phyloP scores from a whole-genome alignment of 53 echinoderm and acorn worm genomes.

The Crossaster papposus region DNA sequence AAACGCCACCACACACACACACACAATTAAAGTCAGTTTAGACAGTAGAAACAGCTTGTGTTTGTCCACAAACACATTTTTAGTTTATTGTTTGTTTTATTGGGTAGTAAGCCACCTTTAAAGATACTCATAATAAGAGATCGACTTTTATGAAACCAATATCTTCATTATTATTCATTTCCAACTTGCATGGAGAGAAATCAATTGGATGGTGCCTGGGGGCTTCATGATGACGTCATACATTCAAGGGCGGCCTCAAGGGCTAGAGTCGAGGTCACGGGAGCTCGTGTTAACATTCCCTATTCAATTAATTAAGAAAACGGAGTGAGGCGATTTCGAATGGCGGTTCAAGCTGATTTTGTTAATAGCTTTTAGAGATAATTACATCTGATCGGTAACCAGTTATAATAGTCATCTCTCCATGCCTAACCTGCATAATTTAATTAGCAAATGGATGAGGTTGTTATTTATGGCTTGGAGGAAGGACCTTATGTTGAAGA shows the following conservation, averaged over 20 bases:
- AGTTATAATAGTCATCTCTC: neutral
- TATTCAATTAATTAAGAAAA: neutral
- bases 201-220: neutral
- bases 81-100: too few relatives aligned
- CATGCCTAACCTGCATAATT: neutral
- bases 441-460: neutral
- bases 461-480: neutral
- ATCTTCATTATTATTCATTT: neutral
- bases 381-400: neutral
- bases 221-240: neutral
- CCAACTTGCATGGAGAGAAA: neutral
- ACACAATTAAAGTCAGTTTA: too few relatives aligned
- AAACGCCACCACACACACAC: too few relatives aligned
- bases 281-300: neutral
- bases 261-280: neutral
- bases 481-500: neutral
- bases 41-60: too few relatives aligned
- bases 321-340: neutral
- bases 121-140: neutral
- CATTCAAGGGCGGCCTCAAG: neutral
- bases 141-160: neutral
- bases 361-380: neutral
- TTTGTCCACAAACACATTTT: too few relatives aligned
- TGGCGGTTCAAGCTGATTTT: neutral
- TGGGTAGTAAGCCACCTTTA: too few relatives aligned